These are phyloP conservation scores for Lepus townsendii DNA, from an alignment of 2,797 vertebrate genomes.

Conservation along the genomic window DNA sequence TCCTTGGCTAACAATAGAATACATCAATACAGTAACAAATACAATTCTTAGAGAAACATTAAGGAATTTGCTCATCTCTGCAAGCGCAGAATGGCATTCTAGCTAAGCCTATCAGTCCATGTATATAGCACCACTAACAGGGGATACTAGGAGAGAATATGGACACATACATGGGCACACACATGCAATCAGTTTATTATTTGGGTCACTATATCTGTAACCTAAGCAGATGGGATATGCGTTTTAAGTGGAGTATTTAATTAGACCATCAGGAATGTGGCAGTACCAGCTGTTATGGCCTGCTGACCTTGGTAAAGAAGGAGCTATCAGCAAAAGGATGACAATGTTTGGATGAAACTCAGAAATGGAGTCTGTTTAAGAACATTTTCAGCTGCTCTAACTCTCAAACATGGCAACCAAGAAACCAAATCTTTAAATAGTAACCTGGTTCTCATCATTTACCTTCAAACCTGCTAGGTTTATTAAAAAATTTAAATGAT, in stretches of 20 bases:
- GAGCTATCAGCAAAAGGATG: constrained; percentile 46
- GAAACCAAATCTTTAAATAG: not conserved
- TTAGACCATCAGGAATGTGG: constrained; percentile 57
- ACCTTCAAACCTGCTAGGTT: not conserved
- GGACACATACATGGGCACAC: not conserved
- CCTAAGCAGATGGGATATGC: constrained; percentile 76
- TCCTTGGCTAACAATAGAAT: not conserved
- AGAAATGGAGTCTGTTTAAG: constrained; percentile 13
- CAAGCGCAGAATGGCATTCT: not conserved
- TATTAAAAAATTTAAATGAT: constrained; percentile 26
- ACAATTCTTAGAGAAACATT: not conserved
- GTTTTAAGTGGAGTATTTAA: constrained; percentile 74
- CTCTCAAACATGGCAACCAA: not conserved
- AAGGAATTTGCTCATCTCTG: not conserved
- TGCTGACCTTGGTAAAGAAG: constrained; percentile 76
- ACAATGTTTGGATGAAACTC: not conserved
- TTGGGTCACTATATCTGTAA: constrained; percentile 59
- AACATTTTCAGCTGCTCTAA: not conserved
- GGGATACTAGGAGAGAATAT: not conserved
- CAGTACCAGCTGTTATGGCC: constrained; percentile 75
- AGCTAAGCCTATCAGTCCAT: not conserved
- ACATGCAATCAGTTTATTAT: constrained; percentile 28
- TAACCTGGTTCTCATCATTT: not conserved
- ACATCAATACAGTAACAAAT: not conserved
- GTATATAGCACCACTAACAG: not conserved